Percentiles rank a stretch among this genome's conserved stretches.
Conservation (phyloP, 2,113 vertebrate species). For the Toxostoma redivivum region DNA sequence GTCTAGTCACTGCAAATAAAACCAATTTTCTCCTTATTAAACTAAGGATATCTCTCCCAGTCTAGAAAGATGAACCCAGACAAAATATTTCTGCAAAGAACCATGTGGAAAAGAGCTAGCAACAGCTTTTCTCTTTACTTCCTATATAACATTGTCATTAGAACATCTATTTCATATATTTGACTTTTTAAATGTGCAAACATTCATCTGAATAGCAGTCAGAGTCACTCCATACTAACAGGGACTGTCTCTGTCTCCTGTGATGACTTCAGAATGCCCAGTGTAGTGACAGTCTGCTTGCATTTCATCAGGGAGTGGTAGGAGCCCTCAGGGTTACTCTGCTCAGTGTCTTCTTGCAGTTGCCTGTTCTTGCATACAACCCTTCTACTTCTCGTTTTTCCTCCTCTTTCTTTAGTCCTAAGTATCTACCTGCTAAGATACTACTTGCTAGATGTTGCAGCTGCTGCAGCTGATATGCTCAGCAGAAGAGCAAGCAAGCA, state of each 20-base stretch:
- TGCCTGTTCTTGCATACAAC: neutral
- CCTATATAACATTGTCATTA: fast-evolving
- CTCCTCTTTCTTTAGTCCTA: neutral
- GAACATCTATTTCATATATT: neutral
- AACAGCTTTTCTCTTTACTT: neutral
- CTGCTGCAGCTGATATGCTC: neutral
- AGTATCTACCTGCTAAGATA: neutral
- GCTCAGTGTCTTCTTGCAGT: neutral
- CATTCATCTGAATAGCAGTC: no score
- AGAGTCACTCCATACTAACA: neutral
- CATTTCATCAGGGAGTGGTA: neutral
- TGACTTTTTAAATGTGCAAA: neutral
- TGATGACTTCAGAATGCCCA: neutral
- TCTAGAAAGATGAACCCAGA: neutral
- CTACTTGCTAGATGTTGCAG: neutral
- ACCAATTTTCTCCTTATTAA: neutral
- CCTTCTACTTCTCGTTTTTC: neutral
- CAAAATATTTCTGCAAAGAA: neutral
- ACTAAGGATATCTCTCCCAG: neutral
- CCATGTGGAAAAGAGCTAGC: neutral
- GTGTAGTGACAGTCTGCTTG: neutral
- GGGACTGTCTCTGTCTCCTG: fast-evolving
- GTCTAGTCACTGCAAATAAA: neutral
- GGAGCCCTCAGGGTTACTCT: neutral
- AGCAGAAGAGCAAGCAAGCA: neutral